Evolutionary conservation across 1,140 invertebrate species (phyloP).

Genomic region (Antheraea pernyi): DNA sequence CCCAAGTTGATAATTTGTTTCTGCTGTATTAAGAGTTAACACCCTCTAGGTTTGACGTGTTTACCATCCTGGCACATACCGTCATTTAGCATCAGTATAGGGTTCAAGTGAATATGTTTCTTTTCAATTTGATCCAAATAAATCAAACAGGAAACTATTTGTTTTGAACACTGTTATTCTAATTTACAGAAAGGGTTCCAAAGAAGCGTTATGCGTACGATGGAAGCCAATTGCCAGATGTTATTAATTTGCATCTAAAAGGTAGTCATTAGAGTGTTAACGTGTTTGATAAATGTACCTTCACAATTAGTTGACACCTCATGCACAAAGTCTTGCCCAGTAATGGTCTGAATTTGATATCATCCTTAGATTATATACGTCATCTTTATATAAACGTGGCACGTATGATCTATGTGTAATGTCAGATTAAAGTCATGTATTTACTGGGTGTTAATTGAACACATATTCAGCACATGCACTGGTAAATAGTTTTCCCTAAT

Average conservation of each 20-base stretch:
- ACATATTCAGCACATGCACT: neutral
- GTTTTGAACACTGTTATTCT: neutral
- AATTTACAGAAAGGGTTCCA: slow-evolving; percentile 46
- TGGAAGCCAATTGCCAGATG: slow-evolving; percentile 61
- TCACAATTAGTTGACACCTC: neutral
- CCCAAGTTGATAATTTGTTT: too few relatives aligned
- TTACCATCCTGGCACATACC: too few relatives aligned
- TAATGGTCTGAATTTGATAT: too few relatives aligned
- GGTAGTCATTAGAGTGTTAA: slow-evolving; percentile 36
- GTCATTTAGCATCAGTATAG: too few relatives aligned
- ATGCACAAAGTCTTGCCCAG: neutral
- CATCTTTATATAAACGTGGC: too few relatives aligned
- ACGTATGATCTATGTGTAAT: too few relatives aligned
- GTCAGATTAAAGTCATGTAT: too few relatives aligned
- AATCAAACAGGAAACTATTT: neutral
- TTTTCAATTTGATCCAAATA: neutral
- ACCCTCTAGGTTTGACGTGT: too few relatives aligned
- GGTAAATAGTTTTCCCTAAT: neutral
- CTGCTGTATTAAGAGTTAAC: too few relatives aligned
- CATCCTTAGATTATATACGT: too few relatives aligned
- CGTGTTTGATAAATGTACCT: neutral
- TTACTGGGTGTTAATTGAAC: too few relatives aligned
- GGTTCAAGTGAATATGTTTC: neutral
- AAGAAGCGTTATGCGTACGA: slow-evolving; percentile 68
- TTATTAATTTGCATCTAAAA: slow-evolving; percentile 73